A percentile compares a stretch with the other conserved stretches of the same genome.
phyloP scores from a whole-genome alignment of 2,888 invertebrate genomes.

The Oegoconia quadripuncta region DNA sequence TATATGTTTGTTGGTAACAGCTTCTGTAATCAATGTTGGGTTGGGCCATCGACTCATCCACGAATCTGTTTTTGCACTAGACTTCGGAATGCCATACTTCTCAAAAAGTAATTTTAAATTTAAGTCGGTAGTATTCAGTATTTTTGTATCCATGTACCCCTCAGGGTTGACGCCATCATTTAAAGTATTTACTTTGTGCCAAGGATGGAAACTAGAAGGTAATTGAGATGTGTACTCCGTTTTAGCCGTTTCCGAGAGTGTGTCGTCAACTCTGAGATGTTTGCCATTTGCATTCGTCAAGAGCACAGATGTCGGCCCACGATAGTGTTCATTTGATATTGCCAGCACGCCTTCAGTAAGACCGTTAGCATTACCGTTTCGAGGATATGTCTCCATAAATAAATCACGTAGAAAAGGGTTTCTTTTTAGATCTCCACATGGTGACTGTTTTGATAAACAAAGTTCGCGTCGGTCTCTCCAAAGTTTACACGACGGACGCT shows the following conservation, averaged over 20 bases:
- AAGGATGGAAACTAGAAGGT: slow-evolving; percentile 28
- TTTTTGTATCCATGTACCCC: not conserved
- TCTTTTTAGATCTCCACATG: slow-evolving; percentile 57
- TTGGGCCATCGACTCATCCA: not conserved
- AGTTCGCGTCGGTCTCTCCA: slow-evolving; percentile 36
- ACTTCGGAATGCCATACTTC: not conserved
- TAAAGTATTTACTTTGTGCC: slow-evolving; percentile 19
- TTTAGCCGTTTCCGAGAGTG: slow-evolving; percentile 37
- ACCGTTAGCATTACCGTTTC: slow-evolving; percentile 70
- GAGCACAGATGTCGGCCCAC: slow-evolving; percentile 56
- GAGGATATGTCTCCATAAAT: slow-evolving; percentile 69
- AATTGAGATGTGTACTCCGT: slow-evolving; percentile 30
- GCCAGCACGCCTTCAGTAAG: slow-evolving; percentile 59
- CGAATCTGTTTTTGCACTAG: not conserved
- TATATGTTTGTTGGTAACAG: too few relatives aligned
- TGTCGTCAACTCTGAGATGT: slow-evolving; percentile 43
- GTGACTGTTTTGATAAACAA: slow-evolving; percentile 52
- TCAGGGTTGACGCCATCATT: not conserved
- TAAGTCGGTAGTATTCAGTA: not conserved
- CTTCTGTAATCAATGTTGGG: not conserved
- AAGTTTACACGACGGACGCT: slow-evolving; percentile 35
- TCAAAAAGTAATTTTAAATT: not conserved
- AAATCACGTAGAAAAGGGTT: slow-evolving; percentile 67
- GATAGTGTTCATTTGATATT: slow-evolving; percentile 69
- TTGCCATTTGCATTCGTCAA: slow-evolving; percentile 64